These are phyloP conservation scores for Euwallacea fornicatus DNA, from an alignment of 1,140 invertebrate species.

Conservation along the genomic window DNA sequence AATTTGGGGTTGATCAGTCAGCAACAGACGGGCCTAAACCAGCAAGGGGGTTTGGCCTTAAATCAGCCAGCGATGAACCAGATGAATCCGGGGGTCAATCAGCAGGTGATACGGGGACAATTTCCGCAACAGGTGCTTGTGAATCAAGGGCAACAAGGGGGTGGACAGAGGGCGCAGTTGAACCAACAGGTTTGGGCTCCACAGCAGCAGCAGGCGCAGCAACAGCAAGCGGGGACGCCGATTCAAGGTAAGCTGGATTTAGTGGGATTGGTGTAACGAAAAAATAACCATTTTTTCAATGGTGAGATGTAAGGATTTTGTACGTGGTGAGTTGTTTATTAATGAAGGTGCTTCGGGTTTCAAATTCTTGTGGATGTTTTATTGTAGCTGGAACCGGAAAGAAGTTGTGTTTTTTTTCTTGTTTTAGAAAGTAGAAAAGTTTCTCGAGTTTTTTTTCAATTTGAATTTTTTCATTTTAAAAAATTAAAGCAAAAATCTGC, in stretches of 20 bases:
- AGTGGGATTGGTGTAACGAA: too few relatives aligned
- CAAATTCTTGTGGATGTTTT: too few relatives aligned
- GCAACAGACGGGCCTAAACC: slow-evolving; percentile 36
- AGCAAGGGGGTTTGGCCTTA: slow-evolving; percentile 31
- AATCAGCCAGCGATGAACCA: slow-evolving; percentile 14
- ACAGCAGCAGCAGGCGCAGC: slow-evolving; percentile 48
- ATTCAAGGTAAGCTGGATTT: slow-evolving; percentile 14
- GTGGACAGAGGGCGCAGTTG: slow-evolving; percentile 43
- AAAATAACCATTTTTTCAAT: too few relatives aligned
- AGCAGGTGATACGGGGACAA: slow-evolving; percentile 40
- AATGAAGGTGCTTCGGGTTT: too few relatives aligned
- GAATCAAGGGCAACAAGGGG: slow-evolving; percentile 48
- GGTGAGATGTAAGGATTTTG: too few relatives aligned
- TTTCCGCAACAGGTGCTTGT: slow-evolving; percentile 46
- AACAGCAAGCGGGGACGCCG: slow-evolving; percentile 44
- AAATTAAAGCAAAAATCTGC: too few relatives aligned
- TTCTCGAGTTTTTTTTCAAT: too few relatives aligned
- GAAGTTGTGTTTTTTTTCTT: too few relatives aligned
- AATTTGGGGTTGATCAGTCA: slow-evolving; percentile 30
- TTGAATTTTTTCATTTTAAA: too few relatives aligned
- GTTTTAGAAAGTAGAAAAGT: too few relatives aligned
- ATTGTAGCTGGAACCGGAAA: too few relatives aligned
- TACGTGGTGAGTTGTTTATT: too few relatives aligned
- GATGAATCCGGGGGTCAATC: slow-evolving; percentile 31
- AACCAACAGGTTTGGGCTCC: slow-evolving; percentile 45